Evolutionary conservation across 2,888 invertebrate species (phyloP), one percentile per base, ranked within the genome.

Genomic region (Coelopa pilipes): DNA sequence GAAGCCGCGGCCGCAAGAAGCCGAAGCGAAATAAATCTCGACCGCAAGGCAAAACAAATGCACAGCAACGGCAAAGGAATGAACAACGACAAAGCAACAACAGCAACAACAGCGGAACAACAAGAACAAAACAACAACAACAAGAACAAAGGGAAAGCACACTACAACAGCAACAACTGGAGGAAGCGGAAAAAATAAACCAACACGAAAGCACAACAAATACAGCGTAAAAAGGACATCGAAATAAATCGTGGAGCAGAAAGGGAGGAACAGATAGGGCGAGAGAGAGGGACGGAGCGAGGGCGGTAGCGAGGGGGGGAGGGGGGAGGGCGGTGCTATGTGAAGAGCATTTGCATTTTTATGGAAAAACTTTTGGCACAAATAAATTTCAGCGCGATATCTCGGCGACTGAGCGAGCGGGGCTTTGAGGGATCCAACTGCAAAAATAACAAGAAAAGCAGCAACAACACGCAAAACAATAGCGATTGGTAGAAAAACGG

Each of bases 281-380:
- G 7, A 34, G 34, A 34, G 34, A 34, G 34, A 34, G 34, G 7
- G 34, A 34, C n/a, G n/a, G 34, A 34, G 34, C 34, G 34, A 34
- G 34, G 34, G 34, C 2, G 7, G 34, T 4, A 34, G 34, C 34
- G 34, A 34, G 34, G 7, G 34, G 34, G 34, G 34, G 34, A 34
- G 7, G 34, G 34, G 7, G 34, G 7, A 34, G 34, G 34, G 7
- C 34, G 34, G 34, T 7, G 34, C 7, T 34, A 7, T 34, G 34
- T 34, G 34, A 34, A 34, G 53, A 78, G 77, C 79, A 81, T 81
- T 81, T 79, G 79, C 81, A 81, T 81, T 81, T 81, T 81, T 81
- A 81, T 81, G 75, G 81, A 79, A 81, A 81, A 81, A 81, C 76
- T 81, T 81, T 81, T 72, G 34, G 34, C 34, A 34, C 34, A 34